A percentile compares a stretch with the other conserved stretches of the same genome.
phyloP scores from a whole-genome alignment of 2,113 vertebrate species.

The Miniopterus natalensis region DNA sequence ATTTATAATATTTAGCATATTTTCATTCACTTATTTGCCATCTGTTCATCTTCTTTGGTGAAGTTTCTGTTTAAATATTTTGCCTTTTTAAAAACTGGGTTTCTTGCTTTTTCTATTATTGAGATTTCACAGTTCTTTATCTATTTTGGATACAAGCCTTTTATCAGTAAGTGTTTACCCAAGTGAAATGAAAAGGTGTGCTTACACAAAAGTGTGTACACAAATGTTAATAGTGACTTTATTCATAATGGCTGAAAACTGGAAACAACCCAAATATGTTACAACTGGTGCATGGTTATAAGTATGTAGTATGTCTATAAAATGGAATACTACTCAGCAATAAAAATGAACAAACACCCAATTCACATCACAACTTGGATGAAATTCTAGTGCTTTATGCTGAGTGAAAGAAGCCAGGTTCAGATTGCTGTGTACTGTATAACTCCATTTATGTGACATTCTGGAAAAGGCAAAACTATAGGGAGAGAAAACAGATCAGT shows the following conservation, averaged over 20 bases:
- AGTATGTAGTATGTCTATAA: not conserved
- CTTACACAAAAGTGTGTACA: conserved; percentile 14
- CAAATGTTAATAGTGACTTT: conserved; percentile 24
- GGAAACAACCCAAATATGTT: not conserved
- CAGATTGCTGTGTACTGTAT: not conserved
- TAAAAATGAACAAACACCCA: conserved; percentile 28
- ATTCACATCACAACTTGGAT: not conserved
- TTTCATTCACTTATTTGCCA: conserved; percentile 14
- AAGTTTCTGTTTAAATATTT: conserved; percentile 53
- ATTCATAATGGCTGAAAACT: not conserved
- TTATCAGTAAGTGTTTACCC: conserved; percentile 44
- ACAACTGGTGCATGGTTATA: conserved; percentile 43
- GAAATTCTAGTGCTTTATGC: conserved; percentile 41
- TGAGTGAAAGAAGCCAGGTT: conserved; percentile 21
- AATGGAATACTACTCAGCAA: conserved; percentile 44
- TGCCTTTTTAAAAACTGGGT: not conserved
- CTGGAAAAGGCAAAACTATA: not conserved
- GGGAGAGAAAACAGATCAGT: conserved; percentile 26
- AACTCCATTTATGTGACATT: not conserved
- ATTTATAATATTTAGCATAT: not conserved
- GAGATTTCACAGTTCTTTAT: conserved; percentile 54
- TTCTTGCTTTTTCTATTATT: not conserved
- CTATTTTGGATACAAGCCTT: not conserved
- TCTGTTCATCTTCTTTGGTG: not conserved
- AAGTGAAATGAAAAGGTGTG: conserved; percentile 47